Evolutionary conservation across 2,888 invertebrate genomes (phyloP), one percentile per base, ranked within the genome.

Genomic region (Ormia ochracea): DNA sequence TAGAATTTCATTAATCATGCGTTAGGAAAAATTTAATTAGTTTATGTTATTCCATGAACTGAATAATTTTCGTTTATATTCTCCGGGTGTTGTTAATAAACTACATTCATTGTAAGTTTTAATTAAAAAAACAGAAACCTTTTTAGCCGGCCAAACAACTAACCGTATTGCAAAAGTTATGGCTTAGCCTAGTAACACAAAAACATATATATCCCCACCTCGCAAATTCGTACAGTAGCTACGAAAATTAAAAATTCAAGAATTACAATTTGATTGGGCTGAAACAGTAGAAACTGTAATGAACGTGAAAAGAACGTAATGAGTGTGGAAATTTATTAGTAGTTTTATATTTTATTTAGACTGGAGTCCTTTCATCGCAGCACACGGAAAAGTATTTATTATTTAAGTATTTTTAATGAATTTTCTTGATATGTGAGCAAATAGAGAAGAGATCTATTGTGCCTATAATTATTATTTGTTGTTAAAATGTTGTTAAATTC

Each of bases 121-220:
- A 21, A 59, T 70, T 59, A 59, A 52, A 33, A 28, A 36, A 59
- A 36, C 48, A n/a, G 19, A 17, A 61, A 48, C 5, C 2, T 19
- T 50, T 65, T 65, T 59, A 38, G 50, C 33, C 28, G 63, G 63
- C 33, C 73, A 63, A 73, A 73, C 54, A 63, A 54, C 52, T 72
- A 33, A 61, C 61, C 61, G 21, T 52, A 63, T 72, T 72, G 38
- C 26, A 54, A 72, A 72, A 72, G 72, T 72, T 72, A 43, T 72
- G 52, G 52, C 43, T 75, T 68, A 63, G 61, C 69, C 69, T 54
- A 63, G 23, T 76, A 56, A 63, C 76, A 69, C 23, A 63, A 14
- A 65, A 45, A 56, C 48, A 45, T 23, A 31, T n/a, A 7, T 43
- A 43, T 33, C 10, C 21, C 17, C 28, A 33, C 10, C 50, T 56